These are phyloP conservation scores for Phalacrocorax brasilianus DNA, from an alignment of 2,113 vertebrate species.

Conservation along the genomic window DNA sequence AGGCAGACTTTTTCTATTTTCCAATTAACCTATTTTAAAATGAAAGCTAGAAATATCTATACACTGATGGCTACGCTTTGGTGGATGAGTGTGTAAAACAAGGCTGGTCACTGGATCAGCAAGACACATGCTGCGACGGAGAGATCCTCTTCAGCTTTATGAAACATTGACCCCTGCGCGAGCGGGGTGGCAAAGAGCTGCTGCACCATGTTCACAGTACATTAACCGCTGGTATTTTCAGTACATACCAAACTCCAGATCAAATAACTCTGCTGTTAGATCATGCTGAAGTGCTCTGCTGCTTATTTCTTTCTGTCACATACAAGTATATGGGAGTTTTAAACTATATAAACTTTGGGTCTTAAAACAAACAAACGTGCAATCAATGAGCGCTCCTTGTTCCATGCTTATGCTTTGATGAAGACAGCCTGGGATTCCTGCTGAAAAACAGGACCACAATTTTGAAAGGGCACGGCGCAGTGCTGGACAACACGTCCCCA, in stretches of 20 bases:
- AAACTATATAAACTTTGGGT: neutral
- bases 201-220: neutral
- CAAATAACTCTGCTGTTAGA: slow-evolving; percentile 2
- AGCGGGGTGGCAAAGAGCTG: neutral
- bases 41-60: neutral
- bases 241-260: neutral
- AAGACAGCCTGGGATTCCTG: neutral
- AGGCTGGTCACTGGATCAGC: neutral
- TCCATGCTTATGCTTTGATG: neutral
- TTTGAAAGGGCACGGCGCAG: neutral
- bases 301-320: neutral
- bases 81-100: neutral
- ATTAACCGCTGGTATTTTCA: neutral
- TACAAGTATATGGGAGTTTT: neutral
- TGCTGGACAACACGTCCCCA: fast-evolving
- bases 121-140: neutral
- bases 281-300: neutral
- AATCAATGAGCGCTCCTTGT: neutral
- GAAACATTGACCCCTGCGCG: neutral
- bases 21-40: fast-evolving
- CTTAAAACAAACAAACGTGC: neutral
- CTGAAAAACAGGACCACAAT: neutral
- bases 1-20: neutral
- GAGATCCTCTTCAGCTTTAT: neutral
- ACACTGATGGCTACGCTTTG: neutral